Base-by-base conservation (phyloP, 2,888 invertebrate genomes). In the Drosophila formosana region DNA sequence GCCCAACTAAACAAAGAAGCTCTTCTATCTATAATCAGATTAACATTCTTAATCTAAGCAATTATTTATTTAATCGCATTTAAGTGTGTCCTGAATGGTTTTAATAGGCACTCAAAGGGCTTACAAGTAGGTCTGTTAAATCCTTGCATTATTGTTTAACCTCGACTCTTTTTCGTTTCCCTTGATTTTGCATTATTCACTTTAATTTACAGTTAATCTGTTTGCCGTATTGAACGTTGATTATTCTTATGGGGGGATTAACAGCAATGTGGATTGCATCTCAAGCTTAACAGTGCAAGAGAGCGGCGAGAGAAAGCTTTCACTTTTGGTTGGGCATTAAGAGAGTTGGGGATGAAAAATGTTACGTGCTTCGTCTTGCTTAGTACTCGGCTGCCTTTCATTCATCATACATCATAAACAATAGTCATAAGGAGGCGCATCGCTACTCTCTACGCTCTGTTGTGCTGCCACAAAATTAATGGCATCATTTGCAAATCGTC, bases 401-500 rank as follows among this genome's bases (percentile, higher is more conserved):
- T 32, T 51, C 60, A 53, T 51, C 63, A 68, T 68, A 66, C 66
- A 66, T 73, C 61, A 72, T 80, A 70, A 75, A 72, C 65, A 78
- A 83, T 69, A 45, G 67, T 47, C 53, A 60, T 60, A 62, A 53
- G 45, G 41, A 51, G 58, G 56, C 7, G 13, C 51, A 34, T 45
- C 46, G 8, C 39, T 41, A 6, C 30, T 1, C 30, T 18, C 32
- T 30, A 8, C 23, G 30, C 11, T n/a, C 49, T 18, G 49, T 57
- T 41, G 52, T 58, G 62, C 41, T 64, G 46, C 26, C 62, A 45
- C 52, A 18, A 62, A 78, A 81, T 76, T 78, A 72, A 84, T 87
- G 82, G 68, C 73, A 82, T 87, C 70, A 74, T 87, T 83, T 87
- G 75, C 82, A 81, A 87, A 84, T 82, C 76, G 79, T 72, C 82